Conservation (phyloP, 2,113 vertebrate genomes). For the Lethenteron camtschaticum region DNA sequence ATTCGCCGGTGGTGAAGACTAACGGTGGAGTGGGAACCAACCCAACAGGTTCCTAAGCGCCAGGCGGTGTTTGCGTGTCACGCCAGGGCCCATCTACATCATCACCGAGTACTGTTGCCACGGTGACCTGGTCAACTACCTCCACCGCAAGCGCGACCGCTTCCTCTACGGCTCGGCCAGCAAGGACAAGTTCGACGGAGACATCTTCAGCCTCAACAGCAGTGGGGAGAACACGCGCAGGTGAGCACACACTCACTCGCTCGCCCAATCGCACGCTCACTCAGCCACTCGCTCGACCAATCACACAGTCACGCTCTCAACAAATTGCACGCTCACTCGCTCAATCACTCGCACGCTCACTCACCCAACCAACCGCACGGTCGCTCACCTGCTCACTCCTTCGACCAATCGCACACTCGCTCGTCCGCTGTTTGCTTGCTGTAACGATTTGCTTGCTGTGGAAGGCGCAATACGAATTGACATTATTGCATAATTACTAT, state of each 20-base stretch:
- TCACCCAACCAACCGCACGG: too few relatives aligned
- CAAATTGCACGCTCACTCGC: too few relatives aligned
- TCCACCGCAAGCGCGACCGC: constrained; percentile 86
- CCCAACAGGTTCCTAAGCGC: too few relatives aligned
- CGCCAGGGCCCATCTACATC: constrained; percentile 80
- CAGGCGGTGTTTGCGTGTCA: constrained; percentile 9
- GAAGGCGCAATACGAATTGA: neutral
- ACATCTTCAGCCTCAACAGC: constrained; percentile 86
- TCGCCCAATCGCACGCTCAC: too few relatives aligned
- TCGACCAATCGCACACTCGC: too few relatives aligned
- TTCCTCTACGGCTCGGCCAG: constrained; percentile 57
- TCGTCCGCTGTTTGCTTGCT: too few relatives aligned
- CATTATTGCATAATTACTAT: neutral
- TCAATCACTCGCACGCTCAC: too few relatives aligned
- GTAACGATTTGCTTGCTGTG: neutral
- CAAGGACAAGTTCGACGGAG: constrained; percentile 74
- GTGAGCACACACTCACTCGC: constrained; percentile 18
- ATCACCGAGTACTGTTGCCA: constrained; percentile 98
- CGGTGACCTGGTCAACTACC: constrained; percentile 86
- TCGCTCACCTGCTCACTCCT: too few relatives aligned
- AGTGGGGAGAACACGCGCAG: constrained; percentile 79
- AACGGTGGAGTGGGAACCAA: neutral
- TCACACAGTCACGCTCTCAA: too few relatives aligned
- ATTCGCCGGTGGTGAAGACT: too few relatives aligned
- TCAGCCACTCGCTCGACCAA: too few relatives aligned